These are phyloP conservation scores for Acheta domesticus DNA, from an alignment of 2,888 invertebrate genomes.

Conservation along the genomic window DNA sequence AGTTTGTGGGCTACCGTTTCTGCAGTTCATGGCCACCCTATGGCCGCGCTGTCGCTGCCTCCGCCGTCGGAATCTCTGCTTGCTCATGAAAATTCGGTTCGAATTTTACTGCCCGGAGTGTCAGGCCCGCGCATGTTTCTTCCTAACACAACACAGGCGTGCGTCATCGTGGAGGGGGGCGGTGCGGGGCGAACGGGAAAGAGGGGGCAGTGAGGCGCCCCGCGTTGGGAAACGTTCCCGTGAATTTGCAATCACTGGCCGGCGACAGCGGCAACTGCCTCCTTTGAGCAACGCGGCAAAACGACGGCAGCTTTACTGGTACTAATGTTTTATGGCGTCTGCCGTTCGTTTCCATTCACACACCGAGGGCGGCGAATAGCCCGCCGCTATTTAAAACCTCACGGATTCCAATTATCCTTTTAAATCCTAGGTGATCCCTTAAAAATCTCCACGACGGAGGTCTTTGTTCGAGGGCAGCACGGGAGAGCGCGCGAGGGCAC, in stretches of 20 bases:
- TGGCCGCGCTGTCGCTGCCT: not conserved
- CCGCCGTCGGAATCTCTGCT: not conserved
- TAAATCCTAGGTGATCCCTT: conserved; percentile 4
- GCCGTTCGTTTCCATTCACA: not conserved
- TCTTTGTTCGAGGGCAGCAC: not conserved
- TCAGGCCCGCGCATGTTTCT: not conserved
- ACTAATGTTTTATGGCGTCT: not conserved
- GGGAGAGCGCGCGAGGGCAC: too few relatives aligned
- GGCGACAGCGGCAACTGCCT: too few relatives aligned
- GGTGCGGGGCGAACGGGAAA: too few relatives aligned
- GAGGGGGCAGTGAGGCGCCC: too few relatives aligned
- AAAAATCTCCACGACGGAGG: not conserved
- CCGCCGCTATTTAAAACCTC: not conserved
- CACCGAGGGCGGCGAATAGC: not conserved
- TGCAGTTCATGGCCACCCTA: not conserved
- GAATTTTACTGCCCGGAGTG: not conserved
- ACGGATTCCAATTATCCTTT: conserved; percentile 3
- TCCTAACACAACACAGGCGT: not conserved
- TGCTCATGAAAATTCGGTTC: not conserved
- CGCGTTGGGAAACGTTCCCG: too few relatives aligned
- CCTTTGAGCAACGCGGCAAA: not conserved
- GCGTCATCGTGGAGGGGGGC: too few relatives aligned
- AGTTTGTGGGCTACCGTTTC: not conserved
- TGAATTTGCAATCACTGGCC: too few relatives aligned
- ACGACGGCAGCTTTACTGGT: not conserved